These are phyloP conservation scores for Lasioglossum zephyrum DNA, from an alignment of 2,888 invertebrate species.

Conservation along the genomic window DNA sequence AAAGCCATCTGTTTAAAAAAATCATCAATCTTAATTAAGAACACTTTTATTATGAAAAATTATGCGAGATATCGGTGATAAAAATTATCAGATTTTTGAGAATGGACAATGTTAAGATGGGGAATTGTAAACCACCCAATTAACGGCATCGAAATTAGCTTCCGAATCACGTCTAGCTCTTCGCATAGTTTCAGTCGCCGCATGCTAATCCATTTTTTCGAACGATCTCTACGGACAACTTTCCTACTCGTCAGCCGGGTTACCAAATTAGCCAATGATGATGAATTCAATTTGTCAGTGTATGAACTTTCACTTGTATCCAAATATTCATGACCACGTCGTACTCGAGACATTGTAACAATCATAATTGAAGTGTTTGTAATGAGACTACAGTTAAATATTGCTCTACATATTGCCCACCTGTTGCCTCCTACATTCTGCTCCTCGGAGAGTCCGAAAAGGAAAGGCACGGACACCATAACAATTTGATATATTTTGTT, in stretches of 20 bases:
- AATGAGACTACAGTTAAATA: background rate
- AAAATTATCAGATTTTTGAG: background rate
- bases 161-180: conserved; percentile 47
- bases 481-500: too few relatives aligned
- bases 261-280: conserved; percentile 34
- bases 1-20: too few relatives aligned
- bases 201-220: conserved; percentile 49
- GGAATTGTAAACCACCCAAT: conserved; percentile 24
- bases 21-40: too few relatives aligned
- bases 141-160: conserved; percentile 26
- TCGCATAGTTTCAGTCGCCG: conserved; percentile 24
- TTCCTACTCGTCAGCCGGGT: conserved; percentile 16
- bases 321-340: background rate
- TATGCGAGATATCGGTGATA: background rate
- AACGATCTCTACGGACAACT: conserved; percentile 25
- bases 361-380: background rate
- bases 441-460: too few relatives aligned
- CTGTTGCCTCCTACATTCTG: too few relatives aligned
- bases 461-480: too few relatives aligned
- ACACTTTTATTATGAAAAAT: too few relatives aligned
- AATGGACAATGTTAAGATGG: background rate
- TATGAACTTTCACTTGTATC: conserved; percentile 41
- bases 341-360: too few relatives aligned
- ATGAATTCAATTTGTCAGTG: conserved; percentile 6
- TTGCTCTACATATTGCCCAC: too few relatives aligned